A percentile compares a stretch with the other conserved stretches of the same genome.
Conservation (phyloP, 2,797 vertebrate genomes). For the Amblyopsis hoosieri region DNA sequence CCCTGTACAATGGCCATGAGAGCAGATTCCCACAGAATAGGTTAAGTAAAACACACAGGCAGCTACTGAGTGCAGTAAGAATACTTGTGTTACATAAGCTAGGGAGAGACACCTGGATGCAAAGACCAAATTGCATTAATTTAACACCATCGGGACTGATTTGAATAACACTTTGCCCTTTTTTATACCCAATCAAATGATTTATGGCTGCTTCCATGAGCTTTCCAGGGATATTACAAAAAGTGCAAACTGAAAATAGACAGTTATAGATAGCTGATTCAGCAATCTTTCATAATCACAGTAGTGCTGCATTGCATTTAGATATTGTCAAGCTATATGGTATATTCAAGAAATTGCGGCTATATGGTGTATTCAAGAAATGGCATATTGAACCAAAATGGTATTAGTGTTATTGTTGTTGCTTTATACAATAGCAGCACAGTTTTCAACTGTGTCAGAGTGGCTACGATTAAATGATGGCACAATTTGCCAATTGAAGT, state of each 20-base stretch:
- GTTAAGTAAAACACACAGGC: constrained; percentile 43
- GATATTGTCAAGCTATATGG: too few species aligned
- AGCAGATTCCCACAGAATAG: constrained; percentile 57
- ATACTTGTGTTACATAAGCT: constrained; percentile 40
- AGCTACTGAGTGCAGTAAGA: constrained; percentile 37
- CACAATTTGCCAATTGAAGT: not conserved
- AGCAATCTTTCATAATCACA: too few species aligned
- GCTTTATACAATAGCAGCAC: too few species aligned
- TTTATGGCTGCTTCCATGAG: constrained; percentile 19
- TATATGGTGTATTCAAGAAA: too few species aligned
- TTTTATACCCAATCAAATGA: constrained; percentile 20
- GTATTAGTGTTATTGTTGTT: too few species aligned
- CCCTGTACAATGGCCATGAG: constrained; percentile 37
- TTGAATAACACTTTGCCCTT: constrained; percentile 21
- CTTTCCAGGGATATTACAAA: not conserved
- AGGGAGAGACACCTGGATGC: constrained; percentile 54
- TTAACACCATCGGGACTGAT: constrained; percentile 17
- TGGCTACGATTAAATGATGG: too few species aligned
- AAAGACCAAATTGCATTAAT: constrained; percentile 36
- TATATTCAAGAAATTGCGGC: too few species aligned
- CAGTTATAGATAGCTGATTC: too few species aligned
- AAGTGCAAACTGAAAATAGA: not conserved
- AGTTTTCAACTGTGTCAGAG: too few species aligned
- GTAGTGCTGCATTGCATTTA: too few species aligned
- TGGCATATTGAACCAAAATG: too few species aligned